Conservation (phyloP, 2,113 vertebrate species). For the Merops nubicus region DNA sequence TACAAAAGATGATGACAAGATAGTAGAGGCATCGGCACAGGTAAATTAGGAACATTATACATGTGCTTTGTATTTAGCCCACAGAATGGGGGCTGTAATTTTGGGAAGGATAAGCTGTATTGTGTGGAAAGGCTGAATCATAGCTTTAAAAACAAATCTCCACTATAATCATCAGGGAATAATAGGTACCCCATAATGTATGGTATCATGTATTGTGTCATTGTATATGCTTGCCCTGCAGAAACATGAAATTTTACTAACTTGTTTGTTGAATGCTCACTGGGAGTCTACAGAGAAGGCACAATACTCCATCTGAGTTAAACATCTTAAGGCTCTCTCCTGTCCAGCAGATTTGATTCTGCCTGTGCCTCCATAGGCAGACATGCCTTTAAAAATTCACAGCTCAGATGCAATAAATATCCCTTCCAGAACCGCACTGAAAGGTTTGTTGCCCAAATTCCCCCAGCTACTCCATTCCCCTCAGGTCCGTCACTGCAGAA, state of each 20-base stretch:
- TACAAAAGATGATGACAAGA: constrained; percentile 59
- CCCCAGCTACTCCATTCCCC: not conserved
- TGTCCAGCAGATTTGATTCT: not conserved
- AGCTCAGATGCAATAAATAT: not conserved
- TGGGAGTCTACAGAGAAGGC: not conserved
- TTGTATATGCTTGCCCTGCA: not conserved
- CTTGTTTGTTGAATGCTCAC: constrained; percentile 5
- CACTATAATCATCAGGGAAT: constrained; percentile 29
- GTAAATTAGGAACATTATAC: constrained; percentile 11
- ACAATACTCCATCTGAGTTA: not conserved
- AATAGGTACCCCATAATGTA: constrained; percentile 23
- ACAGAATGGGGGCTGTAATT: constrained; percentile 40
- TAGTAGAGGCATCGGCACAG: constrained; percentile 3
- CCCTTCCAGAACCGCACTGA: not conserved
- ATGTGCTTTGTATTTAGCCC: constrained; percentile 35
- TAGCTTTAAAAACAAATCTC: constrained; percentile 46
- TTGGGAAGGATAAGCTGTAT: constrained; percentile 8
- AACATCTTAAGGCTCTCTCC: not conserved
- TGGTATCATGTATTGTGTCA: constrained; percentile 1
- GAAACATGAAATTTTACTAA: not conserved
- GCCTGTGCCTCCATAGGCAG: not conserved
- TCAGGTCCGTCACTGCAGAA: not conserved
- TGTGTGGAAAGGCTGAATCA: constrained; percentile 47
- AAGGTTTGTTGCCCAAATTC: not conserved
- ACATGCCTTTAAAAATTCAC: not conserved